Evolutionary conservation across 2,888 invertebrate genomes (phyloP).

Genomic region (Spatulosminthurus flaviceps): DNA sequence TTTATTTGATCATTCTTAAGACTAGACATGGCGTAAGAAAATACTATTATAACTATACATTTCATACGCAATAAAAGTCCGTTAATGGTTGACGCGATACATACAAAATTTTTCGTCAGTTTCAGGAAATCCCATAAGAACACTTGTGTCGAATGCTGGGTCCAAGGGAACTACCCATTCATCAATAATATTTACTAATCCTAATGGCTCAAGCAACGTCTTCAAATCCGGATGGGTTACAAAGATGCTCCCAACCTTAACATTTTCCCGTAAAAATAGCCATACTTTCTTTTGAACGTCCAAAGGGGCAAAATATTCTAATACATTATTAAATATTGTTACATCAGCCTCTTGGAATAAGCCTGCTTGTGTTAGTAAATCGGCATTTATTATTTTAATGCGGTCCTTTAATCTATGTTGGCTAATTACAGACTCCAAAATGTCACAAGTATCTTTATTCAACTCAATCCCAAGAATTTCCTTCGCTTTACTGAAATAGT

Average conservation of each 20-base stretch:
- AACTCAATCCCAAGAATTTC: constrained; percentile 31
- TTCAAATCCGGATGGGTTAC: constrained; percentile 36
- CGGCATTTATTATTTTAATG: constrained; percentile 11
- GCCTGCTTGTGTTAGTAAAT: constrained; percentile 5
- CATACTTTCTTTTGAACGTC: constrained; percentile 31
- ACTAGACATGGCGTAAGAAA: too few relatives aligned
- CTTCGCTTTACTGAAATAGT: constrained; percentile 32
- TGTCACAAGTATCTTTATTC: constrained; percentile 20
- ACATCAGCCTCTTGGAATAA: constrained; percentile 27
- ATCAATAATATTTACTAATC: not conserved
- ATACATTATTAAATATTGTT: constrained; percentile 35
- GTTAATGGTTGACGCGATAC: not conserved
- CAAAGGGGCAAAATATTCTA: constrained; percentile 38
- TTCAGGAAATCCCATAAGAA: constrained; percentile 23
- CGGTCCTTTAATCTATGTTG: constrained; percentile 14
- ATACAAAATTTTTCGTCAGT: constrained; percentile 31
- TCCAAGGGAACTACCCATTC: not conserved
- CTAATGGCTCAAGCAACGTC: constrained; percentile 16
- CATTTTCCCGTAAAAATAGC: constrained; percentile 1
- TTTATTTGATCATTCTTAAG: too few relatives aligned
- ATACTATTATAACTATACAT: too few relatives aligned
- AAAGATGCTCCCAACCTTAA: not conserved
- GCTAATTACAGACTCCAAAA: not conserved
- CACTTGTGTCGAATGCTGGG: not conserved
- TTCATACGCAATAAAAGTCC: not conserved